Evolutionary conservation across 1,140 invertebrate genomes (phyloP).

Genomic region (Hesperophylax magnus): DNA sequence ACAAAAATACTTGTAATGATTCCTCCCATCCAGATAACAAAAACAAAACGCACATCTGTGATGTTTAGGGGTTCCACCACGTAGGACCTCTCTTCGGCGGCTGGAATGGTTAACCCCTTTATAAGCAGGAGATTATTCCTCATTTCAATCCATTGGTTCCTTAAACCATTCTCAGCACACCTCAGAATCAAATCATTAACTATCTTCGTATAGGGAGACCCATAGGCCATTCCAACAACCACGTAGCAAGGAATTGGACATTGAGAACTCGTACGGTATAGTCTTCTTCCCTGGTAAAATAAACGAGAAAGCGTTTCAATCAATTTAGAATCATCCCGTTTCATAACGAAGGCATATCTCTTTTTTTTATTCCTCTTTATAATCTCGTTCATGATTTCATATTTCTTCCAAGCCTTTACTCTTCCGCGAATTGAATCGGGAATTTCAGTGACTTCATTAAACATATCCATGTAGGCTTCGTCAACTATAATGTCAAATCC

Average conservation of each 20-base stretch:
- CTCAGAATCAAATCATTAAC: background rate
- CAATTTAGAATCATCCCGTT: slow-evolving; percentile 10
- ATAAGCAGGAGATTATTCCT: background rate
- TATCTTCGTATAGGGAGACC: background rate
- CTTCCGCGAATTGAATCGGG: background rate
- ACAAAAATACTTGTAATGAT: slow-evolving; percentile 1
- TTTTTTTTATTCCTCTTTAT: background rate
- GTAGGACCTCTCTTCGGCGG: background rate
- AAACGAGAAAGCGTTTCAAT: background rate
- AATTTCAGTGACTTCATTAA: background rate
- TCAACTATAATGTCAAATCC: slow-evolving; percentile 19
- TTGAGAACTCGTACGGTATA: slow-evolving; percentile 16
- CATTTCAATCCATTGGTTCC: slow-evolving; percentile 17
- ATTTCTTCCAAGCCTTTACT: background rate
- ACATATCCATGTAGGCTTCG: slow-evolving; percentile 12
- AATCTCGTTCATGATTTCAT: background rate
- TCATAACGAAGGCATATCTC: background rate
- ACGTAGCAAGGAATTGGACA: slow-evolving; percentile 30
- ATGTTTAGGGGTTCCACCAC: background rate
- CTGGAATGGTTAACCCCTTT: background rate
- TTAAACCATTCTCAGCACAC: slow-evolving; percentile 4
- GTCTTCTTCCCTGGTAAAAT: background rate
- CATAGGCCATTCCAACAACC: slow-evolving; percentile 15
- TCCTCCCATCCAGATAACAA: background rate
- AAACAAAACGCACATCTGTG: background rate